Conservation (phyloP, 2,888 invertebrate species). For the Amphipoea lucens region DNA sequence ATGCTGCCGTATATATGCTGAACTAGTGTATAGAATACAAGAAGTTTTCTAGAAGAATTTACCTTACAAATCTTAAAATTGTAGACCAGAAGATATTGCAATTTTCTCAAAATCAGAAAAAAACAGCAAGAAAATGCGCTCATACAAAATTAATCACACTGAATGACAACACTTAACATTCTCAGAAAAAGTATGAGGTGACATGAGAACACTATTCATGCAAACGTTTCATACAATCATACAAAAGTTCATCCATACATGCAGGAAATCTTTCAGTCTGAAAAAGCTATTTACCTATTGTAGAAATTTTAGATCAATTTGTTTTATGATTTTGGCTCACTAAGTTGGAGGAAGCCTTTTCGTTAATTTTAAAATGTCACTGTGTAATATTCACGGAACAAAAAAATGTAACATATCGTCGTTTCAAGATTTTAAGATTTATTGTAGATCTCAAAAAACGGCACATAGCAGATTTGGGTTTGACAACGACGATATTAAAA, state of each 20-base stretch:
- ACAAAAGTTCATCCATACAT: conserved; percentile 55
- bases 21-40: conserved; percentile 8
- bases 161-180: conserved; percentile 64
- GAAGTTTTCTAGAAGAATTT: conserved; percentile 34
- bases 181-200: conserved; percentile 66
- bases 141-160: conserved; percentile 56
- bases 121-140: conserved; percentile 25
- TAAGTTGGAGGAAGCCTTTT: neutral
- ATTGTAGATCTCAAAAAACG: too few species aligned
- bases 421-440: too few species aligned
- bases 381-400: neutral
- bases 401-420: neutral
- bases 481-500: neutral
- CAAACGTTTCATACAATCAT: conserved; percentile 62
- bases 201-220: conserved; percentile 65
- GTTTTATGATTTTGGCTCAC: conserved; percentile 18
- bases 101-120: conserved; percentile 24
- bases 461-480: too few species aligned
- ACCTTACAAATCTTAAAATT: conserved; percentile 15
- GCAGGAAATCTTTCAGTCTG: conserved; percentile 52
- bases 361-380: neutral
- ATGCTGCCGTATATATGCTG: neutral
- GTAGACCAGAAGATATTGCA: conserved; percentile 21
- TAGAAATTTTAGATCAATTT: neutral
- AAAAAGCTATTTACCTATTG: conserved; percentile 25